Base-by-base conservation (phyloP, 2,797 vertebrate genomes). In the Syncerus caffer region DNA sequence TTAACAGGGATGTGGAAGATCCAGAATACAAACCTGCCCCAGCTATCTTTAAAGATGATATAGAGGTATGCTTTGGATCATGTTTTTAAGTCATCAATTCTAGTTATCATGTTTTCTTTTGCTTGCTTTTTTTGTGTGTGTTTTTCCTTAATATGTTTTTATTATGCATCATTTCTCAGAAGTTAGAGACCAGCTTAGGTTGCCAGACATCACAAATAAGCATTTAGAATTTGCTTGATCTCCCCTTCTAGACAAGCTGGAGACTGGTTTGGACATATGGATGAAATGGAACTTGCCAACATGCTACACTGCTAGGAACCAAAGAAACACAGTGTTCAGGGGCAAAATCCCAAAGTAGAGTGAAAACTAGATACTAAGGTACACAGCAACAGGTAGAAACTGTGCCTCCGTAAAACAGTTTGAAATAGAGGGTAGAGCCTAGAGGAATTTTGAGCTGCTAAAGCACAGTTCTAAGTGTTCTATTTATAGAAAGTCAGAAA, bases 11-110 rank as follows among this genome's bases (percentile, higher is more conserved):
- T 98, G 99, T 99, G 97, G 99, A 99, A 98, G 99, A 99, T 98
- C 99, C 99, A 89, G 99, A 99, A 97, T 99, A 99, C 98, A 99
- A 99, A 98, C 99, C 99, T 96, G 99, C 99, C 96, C 99, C 99
- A 53, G 99, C 99, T n/a, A 95, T 99, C 98, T 98, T 99, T 97
- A 99, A 99, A 98, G 99, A 99, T 97, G 99, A 99, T 94, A 99
- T 99, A 98, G 99, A 99, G 99, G 99, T 99, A 99, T 92, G 97
- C 53, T 94, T 92, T 95, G 12, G 31, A 38, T 89, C 25, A 34
- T 71, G 45, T 60, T 94, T 90, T 88, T 11, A 87, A 94, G 67
- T 76, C 42, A 21, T 93, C 45, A 29, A 2, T 90, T 79, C 84
- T 94, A 6, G 34, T 17, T 84, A n/a, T 45, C 55, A 21, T 94